Conservation (phyloP, 2,888 invertebrate genomes). For the Drosophila parthenogenetica region DNA sequence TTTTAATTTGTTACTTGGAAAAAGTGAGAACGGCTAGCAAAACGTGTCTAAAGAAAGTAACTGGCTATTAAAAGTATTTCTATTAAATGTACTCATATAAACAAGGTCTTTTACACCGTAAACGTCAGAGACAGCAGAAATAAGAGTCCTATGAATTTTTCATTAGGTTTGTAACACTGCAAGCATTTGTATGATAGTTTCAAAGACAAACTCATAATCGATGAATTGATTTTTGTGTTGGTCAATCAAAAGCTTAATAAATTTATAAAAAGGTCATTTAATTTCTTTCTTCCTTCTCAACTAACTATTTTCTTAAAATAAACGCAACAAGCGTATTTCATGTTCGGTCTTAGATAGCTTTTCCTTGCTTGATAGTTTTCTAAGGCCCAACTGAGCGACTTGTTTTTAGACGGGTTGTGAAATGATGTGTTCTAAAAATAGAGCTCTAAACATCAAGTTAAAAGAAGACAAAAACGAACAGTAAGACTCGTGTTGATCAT, state of each 20-base stretch:
- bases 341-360: neutral
- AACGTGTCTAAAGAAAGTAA: constrained; percentile 30
- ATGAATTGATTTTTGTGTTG: too few relatives aligned
- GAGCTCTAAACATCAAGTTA: constrained; percentile 23
- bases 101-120: constrained; percentile 23
- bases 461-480: constrained; percentile 25
- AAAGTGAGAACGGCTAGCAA: constrained; percentile 10
- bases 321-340: neutral
- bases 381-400: constrained; percentile 17
- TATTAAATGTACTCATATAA: constrained; percentile 18
- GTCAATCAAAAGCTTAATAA: too few relatives aligned
- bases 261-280: too few relatives aligned
- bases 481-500: constrained; percentile 43
- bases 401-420: constrained; percentile 27
- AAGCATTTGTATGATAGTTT: neutral
- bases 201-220: too few relatives aligned
- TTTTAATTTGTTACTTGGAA: constrained; percentile 8
- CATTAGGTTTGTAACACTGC: neutral
- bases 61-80: constrained; percentile 42
- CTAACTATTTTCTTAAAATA: too few relatives aligned
- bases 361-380: neutral
- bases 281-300: too few relatives aligned
- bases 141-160: neutral
- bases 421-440: constrained; percentile 62
- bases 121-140: neutral